A percentile compares a stretch with the other conserved stretches of the same genome.
phyloP scores from a whole-genome alignment of 2,113 vertebrate genomes.

The Chaetodon trifascialis region DNA sequence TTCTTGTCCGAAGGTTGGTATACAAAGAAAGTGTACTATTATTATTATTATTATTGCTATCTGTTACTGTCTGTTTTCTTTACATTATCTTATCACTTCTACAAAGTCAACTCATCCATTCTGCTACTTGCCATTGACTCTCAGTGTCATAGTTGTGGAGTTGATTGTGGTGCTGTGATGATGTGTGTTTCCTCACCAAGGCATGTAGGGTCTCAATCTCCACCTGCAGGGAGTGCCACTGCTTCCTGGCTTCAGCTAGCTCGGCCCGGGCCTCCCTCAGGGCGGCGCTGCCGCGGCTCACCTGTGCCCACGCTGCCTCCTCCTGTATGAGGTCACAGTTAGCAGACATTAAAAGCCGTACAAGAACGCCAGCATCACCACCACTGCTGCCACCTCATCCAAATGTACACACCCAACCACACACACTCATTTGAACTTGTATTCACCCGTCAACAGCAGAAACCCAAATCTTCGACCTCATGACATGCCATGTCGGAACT shows the following conservation, averaged over 20 bases:
- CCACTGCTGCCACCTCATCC: no score
- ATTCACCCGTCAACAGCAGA: not conserved
- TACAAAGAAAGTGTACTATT: no score
- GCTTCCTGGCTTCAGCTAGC: constrained; percentile 90
- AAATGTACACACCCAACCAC: not conserved
- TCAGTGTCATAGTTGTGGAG: not conserved
- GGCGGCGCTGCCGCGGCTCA: constrained; percentile 88
- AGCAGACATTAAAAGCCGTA: not conserved
- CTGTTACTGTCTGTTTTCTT: no score
- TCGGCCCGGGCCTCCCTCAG: constrained; percentile 91
- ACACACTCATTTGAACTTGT: not conserved
- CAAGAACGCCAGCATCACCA: not conserved
- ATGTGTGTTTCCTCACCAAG: constrained; percentile 84
- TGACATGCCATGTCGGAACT: not conserved
- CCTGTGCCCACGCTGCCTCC: constrained; percentile 86
- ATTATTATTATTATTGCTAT: no score
- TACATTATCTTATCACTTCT: not conserved
- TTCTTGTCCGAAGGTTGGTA: no score
- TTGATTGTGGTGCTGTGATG: not conserved
- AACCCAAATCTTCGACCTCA: not conserved
- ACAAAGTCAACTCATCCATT: not conserved
- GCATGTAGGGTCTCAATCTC: constrained; percentile 95
- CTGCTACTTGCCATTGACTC: not conserved
- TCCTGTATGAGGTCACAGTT: constrained; percentile 72
- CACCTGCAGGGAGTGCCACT: constrained; percentile 93